Evolutionary conservation across 2,113 vertebrate genomes (phyloP), one percentile per base, ranked within the genome.

Genomic region (Ophiodon elongatus): DNA sequence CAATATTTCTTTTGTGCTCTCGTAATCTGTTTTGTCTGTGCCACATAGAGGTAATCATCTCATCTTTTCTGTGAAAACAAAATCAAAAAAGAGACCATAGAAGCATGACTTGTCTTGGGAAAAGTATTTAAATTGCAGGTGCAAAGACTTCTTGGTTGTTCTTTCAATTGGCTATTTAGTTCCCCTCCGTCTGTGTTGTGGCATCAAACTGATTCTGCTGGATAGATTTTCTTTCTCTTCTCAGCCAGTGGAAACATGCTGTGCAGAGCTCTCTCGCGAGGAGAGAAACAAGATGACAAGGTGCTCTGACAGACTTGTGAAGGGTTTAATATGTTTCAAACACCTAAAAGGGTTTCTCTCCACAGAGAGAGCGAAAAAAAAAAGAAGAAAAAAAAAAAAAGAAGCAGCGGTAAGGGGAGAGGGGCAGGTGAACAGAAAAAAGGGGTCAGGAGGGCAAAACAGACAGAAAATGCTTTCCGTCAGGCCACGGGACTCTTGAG

Each of bases 281-380:
- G 31, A 13, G 45, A 68, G 73, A 77, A 70, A 67, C 33, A 57
- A 47, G 76, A 83, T 71, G 77, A 71, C 27, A 66, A 27, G 47
- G 37, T 14, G 33, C 59, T 79, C 64, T 71, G 31, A 71, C 39
- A 80, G 31, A 75, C 68, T 67, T 47, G 66, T 9, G 64, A 83
- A 41, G 83, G 64, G 21, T 80, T 82, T 81, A 69, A 89, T 80
- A 43, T 63, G 64, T 87, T 80, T 86, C 72, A 88, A 67, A 88
- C 54, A 74, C 31, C 66, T 76, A 50, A 70, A 89, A 66, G 67
- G 9, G n/a, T 29, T 88, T 83, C 25, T 72, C 73, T 75, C 62
- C 29, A 64, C 33, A 68, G 37, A 67, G 9, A 39, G 37, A 33
- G n/a, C 68, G 59, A 60, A 25, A 27, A 25, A 57, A 50, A 9